Conservation (phyloP, 2,888 invertebrate species). For the Drosophila borealis region DNA sequence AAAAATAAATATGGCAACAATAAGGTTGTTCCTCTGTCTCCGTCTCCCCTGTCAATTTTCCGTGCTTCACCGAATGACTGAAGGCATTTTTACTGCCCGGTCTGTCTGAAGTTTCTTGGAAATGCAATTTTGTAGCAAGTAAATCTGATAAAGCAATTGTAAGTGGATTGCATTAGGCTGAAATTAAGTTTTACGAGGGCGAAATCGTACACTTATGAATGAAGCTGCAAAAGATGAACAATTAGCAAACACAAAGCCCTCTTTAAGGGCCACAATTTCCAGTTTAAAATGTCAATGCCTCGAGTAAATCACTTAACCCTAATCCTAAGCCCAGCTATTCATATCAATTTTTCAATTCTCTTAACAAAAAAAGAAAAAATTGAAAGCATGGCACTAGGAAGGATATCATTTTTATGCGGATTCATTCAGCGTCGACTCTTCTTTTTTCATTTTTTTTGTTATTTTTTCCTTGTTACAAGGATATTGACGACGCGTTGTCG, state of each 20-base stretch:
- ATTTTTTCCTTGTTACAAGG: conserved; percentile 56
- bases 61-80: conserved; percentile 36
- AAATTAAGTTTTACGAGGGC: conserved; percentile 40
- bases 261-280: conserved; percentile 10
- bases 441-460: conserved; percentile 16
- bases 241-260: conserved; percentile 62
- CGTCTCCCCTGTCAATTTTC: conserved; percentile 19
- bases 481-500: conserved; percentile 58
- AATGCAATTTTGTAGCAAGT: conserved; percentile 67
- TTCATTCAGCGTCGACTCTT: conserved; percentile 28
- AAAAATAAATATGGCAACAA: conserved; percentile 66
- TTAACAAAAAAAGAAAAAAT: conserved; percentile 18
- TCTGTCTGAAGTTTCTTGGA: conserved; percentile 61
- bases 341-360: conserved; percentile 61
- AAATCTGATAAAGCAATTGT: conserved; percentile 73
- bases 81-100: conserved; percentile 43
- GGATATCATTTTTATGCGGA: conserved; percentile 53
- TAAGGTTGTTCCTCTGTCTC: conserved; percentile 23
- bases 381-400: conserved; percentile 22
- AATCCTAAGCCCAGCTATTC: conserved; percentile 62
- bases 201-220: conserved; percentile 15
- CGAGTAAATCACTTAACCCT: conserved; percentile 68
- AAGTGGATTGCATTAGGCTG: conserved; percentile 60
- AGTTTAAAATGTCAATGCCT: conserved; percentile 39
- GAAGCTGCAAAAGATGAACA: conserved; percentile 33